Base-by-base conservation (phyloP, 2,888 invertebrate genomes). In the Cetonia aurata region DNA sequence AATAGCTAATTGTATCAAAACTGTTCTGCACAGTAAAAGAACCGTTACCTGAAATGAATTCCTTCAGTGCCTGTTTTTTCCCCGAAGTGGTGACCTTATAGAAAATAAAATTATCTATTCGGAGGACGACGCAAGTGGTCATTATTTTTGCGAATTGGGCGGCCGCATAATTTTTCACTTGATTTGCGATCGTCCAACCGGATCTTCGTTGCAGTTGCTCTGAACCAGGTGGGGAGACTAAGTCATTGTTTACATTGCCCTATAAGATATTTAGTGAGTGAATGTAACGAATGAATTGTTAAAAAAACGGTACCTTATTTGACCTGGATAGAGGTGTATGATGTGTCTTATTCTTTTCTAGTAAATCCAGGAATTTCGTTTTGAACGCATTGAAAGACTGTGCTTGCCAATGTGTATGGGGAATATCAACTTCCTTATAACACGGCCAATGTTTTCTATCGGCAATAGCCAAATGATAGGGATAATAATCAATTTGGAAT, bases 401-500 rank as follows among this genome's bases (percentile, higher is more conserved):
- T 70, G 93, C 92, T 41, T 96, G 87, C 97, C 98, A 98, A 74
- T 94, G 90, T 31, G 89, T 91, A 79, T 93, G 95, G 1, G 94
- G 93, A 0, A 92, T 91, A 4, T 91, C 90, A 59, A 92, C 91
- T 83, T 96, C 95, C 80, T 89, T 88, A 79, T 92, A 93, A 73
- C 93, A 92, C 46, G 95, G 90, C 98, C 98, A 98, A 83, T 96
- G 94, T 75, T 92, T 90, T 71, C 98, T 88, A 82, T 95, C 94
- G 41, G 93, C 92, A 79, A 93, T 91, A 37, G 97, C 96, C 80
- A 95, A 89, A 85, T 99, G 98, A 86, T 96, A 98, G 0, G 99
- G 99, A 86, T 99, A 99, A 80, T 95, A 93, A 84, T 99, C 98
- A 0, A 98, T 88, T 85, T 94, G 94, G 86, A 93, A 93, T 81